Evolutionary conservation across 2,888 invertebrate genomes (phyloP), one percentile per base, ranked within the genome.

Genomic region (Tenodera sinensis): DNA sequence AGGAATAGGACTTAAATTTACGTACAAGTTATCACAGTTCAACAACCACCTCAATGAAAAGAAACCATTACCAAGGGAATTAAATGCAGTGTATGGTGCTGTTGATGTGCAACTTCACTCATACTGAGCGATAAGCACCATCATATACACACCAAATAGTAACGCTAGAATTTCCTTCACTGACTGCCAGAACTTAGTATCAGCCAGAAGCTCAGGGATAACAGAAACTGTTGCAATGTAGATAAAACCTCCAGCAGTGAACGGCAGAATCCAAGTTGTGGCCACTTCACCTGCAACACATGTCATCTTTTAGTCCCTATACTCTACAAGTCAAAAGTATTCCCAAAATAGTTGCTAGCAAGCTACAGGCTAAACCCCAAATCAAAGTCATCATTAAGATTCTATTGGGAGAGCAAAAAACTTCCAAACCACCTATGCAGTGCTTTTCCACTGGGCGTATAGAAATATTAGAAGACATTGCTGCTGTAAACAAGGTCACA

Each of bases 171-270:
- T 97, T 95, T 99, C 99, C 93, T 97, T 97, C 14, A 99, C 94
- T 83, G 98, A 98, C 93, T 99, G 99, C 92, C 96, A 95, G 89
- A 98, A 95, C 92, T 97, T 97, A 71, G 95, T 95, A 92, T 98
- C 98, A 93, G 98, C 97, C 91, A 99, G 94, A 85, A 99, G 95
- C 94, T 99, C 99, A 14, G 99, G 99, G 92, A 99, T 97, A 30
- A 99, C 98, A 91, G 99, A 99, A 0, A 99, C 99, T 28, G 99
- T 98, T 28, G 99, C 99, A 92, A 99, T 99, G 93, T 99, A 99
- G 93, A 99, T 99, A 93, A 99, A 99, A n/a, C 99, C 99, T 91
- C 98, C 99, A 84, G 99, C 99, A 34, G 99, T 99, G 92, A 99
- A 99, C 25, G 99, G 99, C 89, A 99, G 94, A 88, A 99, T 97